Evolutionary conservation across 2,113 vertebrate genomes (phyloP).

Genomic region (Myxocyprinus asiaticus): DNA sequence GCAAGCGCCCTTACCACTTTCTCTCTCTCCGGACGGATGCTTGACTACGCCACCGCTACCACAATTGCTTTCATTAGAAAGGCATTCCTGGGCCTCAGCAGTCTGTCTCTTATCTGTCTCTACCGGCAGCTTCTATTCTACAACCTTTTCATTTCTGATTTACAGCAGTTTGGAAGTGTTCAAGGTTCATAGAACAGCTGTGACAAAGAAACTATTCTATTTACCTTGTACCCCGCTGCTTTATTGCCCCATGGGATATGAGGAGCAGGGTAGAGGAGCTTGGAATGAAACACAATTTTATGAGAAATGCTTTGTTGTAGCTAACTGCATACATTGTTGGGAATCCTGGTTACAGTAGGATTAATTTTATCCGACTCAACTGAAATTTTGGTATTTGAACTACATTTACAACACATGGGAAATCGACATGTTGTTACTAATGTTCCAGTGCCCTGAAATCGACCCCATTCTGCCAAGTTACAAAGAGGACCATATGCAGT

Average conservation of each 20-base stretch:
- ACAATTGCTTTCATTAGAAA: slow-evolving; percentile 54
- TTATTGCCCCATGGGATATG: slow-evolving; percentile 40
- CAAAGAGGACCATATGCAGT: too few species aligned
- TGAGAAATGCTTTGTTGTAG: slow-evolving; percentile 28
- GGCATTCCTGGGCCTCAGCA: slow-evolving; percentile 50
- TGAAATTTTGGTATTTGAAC: too few species aligned
- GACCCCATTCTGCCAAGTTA: too few species aligned
- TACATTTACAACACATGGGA: too few species aligned
- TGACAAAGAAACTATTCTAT: slow-evolving; percentile 54
- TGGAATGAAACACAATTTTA: slow-evolving; percentile 41
- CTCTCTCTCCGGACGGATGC: too few species aligned
- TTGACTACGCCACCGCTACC: too few species aligned
- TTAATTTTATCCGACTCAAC: neutral
- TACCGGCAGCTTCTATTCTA: slow-evolving; percentile 40
- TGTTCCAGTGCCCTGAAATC: too few species aligned
- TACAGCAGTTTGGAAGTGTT: slow-evolving; percentile 41
- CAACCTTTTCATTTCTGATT: slow-evolving; percentile 17
- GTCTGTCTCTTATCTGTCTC: slow-evolving; percentile 46
- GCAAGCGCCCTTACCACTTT: too few species aligned
- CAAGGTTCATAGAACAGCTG: slow-evolving; percentile 35
- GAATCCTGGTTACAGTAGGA: slow-evolving; percentile 20
- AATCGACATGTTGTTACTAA: too few species aligned
- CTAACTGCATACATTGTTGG: slow-evolving; percentile 1
- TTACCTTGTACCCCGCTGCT: slow-evolving; percentile 38
- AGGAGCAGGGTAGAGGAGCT: slow-evolving; percentile 6